A percentile compares a stretch with the other conserved stretches of the same genome.
phyloP scores from a whole-genome alignment of 2,113 vertebrate species.

The Gracilinanus agilis region DNA sequence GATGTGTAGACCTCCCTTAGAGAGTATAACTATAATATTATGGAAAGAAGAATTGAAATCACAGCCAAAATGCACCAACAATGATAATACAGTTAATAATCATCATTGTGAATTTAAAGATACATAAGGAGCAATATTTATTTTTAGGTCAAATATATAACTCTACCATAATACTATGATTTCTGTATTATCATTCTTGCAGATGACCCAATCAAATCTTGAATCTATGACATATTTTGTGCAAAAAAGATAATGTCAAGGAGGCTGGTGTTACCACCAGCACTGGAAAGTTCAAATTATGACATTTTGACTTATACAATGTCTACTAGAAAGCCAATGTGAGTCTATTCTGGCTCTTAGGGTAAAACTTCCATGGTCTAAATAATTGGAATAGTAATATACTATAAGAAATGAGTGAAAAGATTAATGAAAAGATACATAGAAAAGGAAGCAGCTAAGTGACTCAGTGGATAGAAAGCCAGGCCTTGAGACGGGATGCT shows the following conservation, averaged over 20 bases:
- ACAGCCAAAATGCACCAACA: not conserved
- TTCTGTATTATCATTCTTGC: not conserved
- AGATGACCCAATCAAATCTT: not conserved
- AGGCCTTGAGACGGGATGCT: too few relatives aligned
- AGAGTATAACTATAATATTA: not conserved
- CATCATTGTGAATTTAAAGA: not conserved
- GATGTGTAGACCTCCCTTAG: not conserved
- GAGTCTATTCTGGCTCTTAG: not conserved
- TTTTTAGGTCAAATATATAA: not conserved
- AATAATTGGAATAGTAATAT: not conserved
- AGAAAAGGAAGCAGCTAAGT: too few relatives aligned
- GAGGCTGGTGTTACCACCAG: not conserved
- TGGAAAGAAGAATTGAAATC: not conserved
- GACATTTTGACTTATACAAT: not conserved
- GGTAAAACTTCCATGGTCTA: not conserved
- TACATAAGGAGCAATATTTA: constrained; percentile 1
- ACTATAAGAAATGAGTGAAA: not conserved
- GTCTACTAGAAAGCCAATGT: not conserved
- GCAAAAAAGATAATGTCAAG: not conserved
- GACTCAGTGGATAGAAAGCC: too few relatives aligned
- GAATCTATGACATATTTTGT: not conserved
- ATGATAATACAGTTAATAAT: not conserved
- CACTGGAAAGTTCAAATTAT: not conserved
- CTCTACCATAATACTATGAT: not conserved
- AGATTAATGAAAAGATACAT: too few relatives aligned